Base-by-base conservation (phyloP, 2,888 invertebrate genomes). In the Morpho deidamia region DNA sequence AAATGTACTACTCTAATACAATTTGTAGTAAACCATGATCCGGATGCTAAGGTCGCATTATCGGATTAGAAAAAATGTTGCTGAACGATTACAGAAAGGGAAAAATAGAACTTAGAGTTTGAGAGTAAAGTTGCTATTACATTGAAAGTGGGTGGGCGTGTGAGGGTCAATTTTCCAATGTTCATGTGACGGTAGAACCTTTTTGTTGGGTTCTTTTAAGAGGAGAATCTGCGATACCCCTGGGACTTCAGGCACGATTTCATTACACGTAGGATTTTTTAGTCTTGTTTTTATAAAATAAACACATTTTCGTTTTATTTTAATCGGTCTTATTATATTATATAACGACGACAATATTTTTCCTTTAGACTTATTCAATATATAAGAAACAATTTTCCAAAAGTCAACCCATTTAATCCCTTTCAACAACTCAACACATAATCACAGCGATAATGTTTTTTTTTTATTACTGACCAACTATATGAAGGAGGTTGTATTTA, bases 1-100 rank as follows among this genome's bases (percentile, higher is more conserved):
- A 85, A 86, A 85, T 84, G 76, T 84, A 83, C 85, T 84, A 80
- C 85, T 86, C 84, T 86, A 85, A 88, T 87, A 88, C 87, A 88
- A 88, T 88, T 88, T 88, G 87, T 88, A 88, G 87, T 88, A 87
- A 88, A 87, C 87, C 87, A 87, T 86, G 87, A 87, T 87, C 86
- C 84, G 82, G 81, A 75, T 83, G 80, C 84, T 85, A 87, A 86
- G 85, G 85, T 86, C 83, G 83, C 85, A 87, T 88, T 88, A 88
- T 87, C 86, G 83, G 83, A 88, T 86, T 85, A 86, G 83, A 85
- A 86, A 85, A 87, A 87, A 83, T 80, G 83, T 85, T 82, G 79
- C 80, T 77, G 74, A 78, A 81, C 70, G 74, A 69, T 66, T 59
- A 60, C 47, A 55, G 38, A 12, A 42, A 38, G 55, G 59, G 64